These are phyloP conservation scores for Belonocnema kinseyi DNA, from an alignment of 1,140 invertebrate genomes.

Conservation along the genomic window DNA sequence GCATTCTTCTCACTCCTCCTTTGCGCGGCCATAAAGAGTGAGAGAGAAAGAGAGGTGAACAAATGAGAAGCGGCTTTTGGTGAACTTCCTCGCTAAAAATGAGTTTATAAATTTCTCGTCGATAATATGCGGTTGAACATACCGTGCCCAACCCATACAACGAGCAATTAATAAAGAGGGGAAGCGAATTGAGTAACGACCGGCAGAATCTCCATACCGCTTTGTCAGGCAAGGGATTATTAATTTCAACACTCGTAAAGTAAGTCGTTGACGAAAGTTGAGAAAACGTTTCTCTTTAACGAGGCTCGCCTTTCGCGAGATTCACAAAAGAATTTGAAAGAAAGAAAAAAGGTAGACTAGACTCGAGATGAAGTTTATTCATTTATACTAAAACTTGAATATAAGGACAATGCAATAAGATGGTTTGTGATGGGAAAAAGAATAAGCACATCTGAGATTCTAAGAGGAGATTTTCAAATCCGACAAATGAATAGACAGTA, in stretches of 20 bases:
- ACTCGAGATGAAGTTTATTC: no score
- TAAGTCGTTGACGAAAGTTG: background rate
- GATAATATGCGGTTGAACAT: constrained; percentile 23
- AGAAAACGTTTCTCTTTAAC: background rate
- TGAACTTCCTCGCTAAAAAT: constrained; percentile 20
- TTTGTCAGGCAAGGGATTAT: constrained; percentile 21
- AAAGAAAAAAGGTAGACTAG: no score
- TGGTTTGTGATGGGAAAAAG: no score
- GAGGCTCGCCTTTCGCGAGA: no score
- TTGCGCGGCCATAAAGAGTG: background rate
- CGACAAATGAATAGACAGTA: no score
- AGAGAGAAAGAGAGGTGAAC: background rate
- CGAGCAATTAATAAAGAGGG: constrained; percentile 30
- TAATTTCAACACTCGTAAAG: background rate
- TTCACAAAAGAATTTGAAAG: no score
- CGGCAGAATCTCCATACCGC: constrained; percentile 10
- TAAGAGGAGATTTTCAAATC: no score
- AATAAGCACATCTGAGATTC: no score
- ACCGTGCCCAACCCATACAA: constrained; percentile 8
- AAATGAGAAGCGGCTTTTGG: background rate
- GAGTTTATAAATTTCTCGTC: constrained; percentile 31
- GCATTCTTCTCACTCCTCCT: background rate
- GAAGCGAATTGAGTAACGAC: constrained; percentile 23
- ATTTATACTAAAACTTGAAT: no score
- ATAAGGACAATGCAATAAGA: no score